Evolutionary conservation across 2,797 vertebrate species (phyloP).

Genomic region (Schizopygopsis pylzovi): DNA sequence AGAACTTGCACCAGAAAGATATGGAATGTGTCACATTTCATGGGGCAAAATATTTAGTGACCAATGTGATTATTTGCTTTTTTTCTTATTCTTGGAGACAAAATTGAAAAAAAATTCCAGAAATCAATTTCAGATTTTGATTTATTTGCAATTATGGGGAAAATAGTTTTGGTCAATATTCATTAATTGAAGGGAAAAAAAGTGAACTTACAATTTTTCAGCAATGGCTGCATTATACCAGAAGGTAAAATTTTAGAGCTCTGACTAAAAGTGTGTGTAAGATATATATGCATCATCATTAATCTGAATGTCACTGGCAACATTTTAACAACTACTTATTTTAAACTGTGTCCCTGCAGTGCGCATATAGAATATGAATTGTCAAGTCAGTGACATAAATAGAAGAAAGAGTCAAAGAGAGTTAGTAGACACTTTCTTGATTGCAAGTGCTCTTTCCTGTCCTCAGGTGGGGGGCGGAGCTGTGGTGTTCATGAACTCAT

Average conservation of each 20-base stretch:
- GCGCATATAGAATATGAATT: background rate
- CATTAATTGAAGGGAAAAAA: no score
- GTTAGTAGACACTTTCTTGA: conserved; percentile 42
- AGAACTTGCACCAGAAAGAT: background rate
- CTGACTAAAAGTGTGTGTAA: background rate
- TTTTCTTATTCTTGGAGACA: no score
- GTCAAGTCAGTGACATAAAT: background rate
- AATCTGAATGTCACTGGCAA: background rate
- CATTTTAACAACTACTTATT: background rate
- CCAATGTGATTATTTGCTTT: no score
- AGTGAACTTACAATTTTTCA: no score
- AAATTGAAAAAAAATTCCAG: no score
- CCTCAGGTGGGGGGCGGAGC: conserved; percentile 90
- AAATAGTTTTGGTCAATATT: no score
- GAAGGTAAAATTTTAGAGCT: no score
- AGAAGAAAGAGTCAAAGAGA: conserved; percentile 31
- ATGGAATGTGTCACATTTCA: no score
- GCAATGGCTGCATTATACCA: no score
- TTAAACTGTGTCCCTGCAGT: background rate
- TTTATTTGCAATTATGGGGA: no score
- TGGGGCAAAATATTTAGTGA: no score
- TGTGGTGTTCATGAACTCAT: conserved; percentile 97
- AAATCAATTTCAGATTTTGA: no score
- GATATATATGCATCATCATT: background rate
- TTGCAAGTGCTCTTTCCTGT: conserved; percentile 60